A percentile compares a stretch with the other conserved stretches of the same genome.
phyloP scores from a whole-genome alignment of 2,797 vertebrate genomes.

The Synanceia verrucosa region DNA sequence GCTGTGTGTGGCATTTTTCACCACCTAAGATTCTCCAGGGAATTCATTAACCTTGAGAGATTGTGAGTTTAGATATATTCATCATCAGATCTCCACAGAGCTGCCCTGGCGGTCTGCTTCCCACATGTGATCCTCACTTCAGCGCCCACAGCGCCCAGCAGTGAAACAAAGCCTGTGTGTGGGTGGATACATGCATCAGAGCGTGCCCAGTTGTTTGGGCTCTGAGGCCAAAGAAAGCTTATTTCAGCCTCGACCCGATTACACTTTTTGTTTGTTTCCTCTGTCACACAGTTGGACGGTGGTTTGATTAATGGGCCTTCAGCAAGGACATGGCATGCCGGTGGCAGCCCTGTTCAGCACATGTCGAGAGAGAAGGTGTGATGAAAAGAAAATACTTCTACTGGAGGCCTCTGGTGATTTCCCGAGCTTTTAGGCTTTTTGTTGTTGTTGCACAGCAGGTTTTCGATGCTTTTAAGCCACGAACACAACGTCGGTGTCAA shows the following conservation, averaged over 20 bases:
- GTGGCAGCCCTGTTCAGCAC: slow-evolving; percentile 37
- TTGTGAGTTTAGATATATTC: not conserved
- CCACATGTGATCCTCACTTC: slow-evolving; percentile 36
- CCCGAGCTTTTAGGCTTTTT: slow-evolving; percentile 7
- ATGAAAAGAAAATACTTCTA: slow-evolving; percentile 58
- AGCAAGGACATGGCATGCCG: slow-evolving; percentile 54
- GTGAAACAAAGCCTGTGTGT: slow-evolving; percentile 9
- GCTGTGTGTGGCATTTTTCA: not conserved
- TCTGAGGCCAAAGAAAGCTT: slow-evolving; percentile 52
- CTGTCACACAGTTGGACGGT: slow-evolving; percentile 61
- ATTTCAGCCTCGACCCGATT: slow-evolving; percentile 47
- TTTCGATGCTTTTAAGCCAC: slow-evolving; percentile 32
- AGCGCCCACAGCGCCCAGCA: not conserved
- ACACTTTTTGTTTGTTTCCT: slow-evolving; percentile 58
- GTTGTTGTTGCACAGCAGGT: not conserved
- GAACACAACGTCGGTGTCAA: slow-evolving; percentile 36
- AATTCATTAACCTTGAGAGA: not conserved
- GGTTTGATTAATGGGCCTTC: slow-evolving; percentile 70
- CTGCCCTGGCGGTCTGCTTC: slow-evolving; percentile 26
- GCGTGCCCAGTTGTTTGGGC: slow-evolving; percentile 11
- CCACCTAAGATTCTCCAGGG: not conserved
- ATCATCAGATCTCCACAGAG: slow-evolving; percentile 13
- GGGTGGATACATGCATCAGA: slow-evolving; percentile 22
- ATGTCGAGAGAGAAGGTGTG: slow-evolving; percentile 39
- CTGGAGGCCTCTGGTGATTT: slow-evolving; percentile 20